Evolutionary conservation across 2,797 vertebrate species (phyloP).

Genomic region (Hydrophis major): DNA sequence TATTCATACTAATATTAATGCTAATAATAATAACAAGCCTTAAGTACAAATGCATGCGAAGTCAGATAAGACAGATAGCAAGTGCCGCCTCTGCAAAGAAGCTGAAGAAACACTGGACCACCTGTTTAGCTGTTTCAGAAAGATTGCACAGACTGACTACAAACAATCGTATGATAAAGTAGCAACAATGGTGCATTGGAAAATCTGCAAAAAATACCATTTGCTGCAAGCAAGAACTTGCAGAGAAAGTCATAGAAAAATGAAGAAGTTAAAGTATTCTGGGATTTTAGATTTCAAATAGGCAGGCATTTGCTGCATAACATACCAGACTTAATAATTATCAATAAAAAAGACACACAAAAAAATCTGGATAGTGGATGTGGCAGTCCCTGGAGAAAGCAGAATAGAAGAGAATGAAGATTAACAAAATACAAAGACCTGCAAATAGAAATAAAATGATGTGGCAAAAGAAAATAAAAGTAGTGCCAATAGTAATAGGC

Average conservation of each 20-base stretch:
- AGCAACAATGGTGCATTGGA: neutral
- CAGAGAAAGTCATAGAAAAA: too few species aligned
- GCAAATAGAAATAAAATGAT: too few species aligned
- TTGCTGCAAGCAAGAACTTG: neutral
- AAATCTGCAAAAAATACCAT: neutral
- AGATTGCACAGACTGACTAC: neutral
- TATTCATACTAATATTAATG: neutral
- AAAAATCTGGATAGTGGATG: neutral
- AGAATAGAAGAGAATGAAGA: too few species aligned
- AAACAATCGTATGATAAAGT: neutral
- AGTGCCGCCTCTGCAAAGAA: neutral
- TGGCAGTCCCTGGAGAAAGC: neutral
- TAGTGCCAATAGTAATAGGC: too few species aligned
- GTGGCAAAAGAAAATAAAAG: too few species aligned
- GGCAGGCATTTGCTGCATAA: neutral
- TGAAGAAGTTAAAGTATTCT: neutral
- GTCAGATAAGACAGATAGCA: neutral
- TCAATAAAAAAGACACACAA: neutral
- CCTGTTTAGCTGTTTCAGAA: neutral
- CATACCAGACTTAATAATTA: neutral
- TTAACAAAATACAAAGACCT: too few species aligned
- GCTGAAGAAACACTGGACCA: neutral
- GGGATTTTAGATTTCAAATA: neutral
- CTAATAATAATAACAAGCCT: neutral
- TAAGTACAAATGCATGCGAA: neutral